Conservation (phyloP, 2,797 vertebrate species). For the Urophycis tenuis region DNA sequence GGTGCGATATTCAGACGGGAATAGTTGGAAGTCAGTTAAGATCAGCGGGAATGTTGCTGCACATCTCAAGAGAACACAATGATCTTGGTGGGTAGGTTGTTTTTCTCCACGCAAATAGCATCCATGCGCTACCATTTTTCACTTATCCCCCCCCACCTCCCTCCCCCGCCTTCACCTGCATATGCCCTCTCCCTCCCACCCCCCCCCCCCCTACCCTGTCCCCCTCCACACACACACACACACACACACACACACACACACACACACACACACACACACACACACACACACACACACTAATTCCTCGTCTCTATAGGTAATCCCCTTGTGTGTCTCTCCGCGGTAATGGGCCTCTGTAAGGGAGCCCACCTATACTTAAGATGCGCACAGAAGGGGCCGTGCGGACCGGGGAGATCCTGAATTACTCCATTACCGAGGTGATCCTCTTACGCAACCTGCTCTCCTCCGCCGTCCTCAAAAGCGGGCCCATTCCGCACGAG, state of each 20-base stretch:
- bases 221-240: background rate
- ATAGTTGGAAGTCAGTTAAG: background rate
- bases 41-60: background rate
- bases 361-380: constrained; percentile 36
- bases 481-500: constrained; percentile 36
- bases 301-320: constrained; percentile 25
- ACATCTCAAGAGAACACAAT: background rate
- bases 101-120: background rate
- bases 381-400: background rate
- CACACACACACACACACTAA: constrained; percentile 6
- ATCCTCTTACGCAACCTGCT: constrained; percentile 63
- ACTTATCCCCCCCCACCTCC: constrained; percentile 15
- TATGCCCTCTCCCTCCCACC: background rate
- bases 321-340: constrained; percentile 26
- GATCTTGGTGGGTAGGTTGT: background rate
- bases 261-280: background rate
- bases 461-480: constrained; percentile 52
- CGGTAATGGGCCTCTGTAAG: constrained; percentile 33
- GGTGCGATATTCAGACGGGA: background rate
- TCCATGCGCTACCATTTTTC: constrained; percentile 3
- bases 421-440: constrained; percentile 50
- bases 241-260: background rate
- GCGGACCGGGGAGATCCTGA: constrained; percentile 40
- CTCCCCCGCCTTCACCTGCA: constrained; percentile 4
- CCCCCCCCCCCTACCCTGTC: constrained; percentile 10